phyloP scores from a whole-genome alignment of 2,888 invertebrate species.

The Nomada lathburiana region DNA sequence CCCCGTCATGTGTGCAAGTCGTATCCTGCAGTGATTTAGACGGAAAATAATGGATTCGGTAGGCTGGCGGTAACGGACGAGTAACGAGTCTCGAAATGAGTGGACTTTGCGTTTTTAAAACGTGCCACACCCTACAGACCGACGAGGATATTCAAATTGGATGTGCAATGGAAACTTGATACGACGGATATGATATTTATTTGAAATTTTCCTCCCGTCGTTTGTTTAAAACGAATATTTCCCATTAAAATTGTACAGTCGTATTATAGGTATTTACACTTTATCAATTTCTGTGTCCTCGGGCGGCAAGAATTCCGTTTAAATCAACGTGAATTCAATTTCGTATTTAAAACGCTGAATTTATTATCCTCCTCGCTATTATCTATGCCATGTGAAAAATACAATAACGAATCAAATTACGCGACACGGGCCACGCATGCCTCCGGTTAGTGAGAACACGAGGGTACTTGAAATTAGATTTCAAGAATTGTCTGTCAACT shows the following conservation, averaged over 20 bases:
- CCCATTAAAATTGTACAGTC: background rate
- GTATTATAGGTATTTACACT: background rate
- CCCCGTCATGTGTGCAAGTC: conserved; percentile 64
- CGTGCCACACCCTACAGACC: background rate
- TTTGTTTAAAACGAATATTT: background rate
- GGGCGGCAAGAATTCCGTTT: no score
- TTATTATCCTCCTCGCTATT: no score
- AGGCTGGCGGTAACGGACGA: conserved; percentile 69
- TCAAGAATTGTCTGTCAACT: background rate
- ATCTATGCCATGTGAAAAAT: no score
- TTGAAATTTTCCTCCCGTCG: background rate
- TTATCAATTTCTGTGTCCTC: no score
- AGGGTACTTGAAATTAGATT: no score
- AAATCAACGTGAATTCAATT: no score
- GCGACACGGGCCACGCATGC: background rate
- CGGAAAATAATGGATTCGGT: conserved; percentile 68
- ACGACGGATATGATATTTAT: background rate
- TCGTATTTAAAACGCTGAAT: no score
- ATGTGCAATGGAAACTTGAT: background rate
- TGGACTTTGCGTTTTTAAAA: conserved; percentile 47
- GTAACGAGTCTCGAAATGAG: conserved; percentile 69
- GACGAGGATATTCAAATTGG: conserved; percentile 24
- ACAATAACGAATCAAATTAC: background rate
- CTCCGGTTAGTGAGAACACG: no score
- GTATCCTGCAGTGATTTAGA: conserved; percentile 50